Conservation (phyloP, 2,113 vertebrate species). For the Hippopotamus amphibius region DNA sequence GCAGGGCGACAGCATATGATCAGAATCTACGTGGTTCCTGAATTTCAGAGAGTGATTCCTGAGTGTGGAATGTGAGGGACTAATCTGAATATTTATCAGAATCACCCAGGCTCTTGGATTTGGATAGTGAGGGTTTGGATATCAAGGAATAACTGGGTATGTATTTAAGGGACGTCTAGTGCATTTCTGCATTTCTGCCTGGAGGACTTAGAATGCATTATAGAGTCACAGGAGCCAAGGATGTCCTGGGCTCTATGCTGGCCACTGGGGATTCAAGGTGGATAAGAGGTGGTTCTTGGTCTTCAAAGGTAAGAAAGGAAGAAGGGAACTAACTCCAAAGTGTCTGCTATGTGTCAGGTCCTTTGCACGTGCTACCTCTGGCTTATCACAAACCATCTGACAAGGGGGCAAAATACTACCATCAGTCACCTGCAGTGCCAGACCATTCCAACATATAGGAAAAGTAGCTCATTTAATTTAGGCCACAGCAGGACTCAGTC, state of each 20-base stretch:
- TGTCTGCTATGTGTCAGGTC: neutral
- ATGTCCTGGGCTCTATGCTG: neutral
- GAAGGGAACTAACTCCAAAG: neutral
- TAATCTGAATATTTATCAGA: neutral
- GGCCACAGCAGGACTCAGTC: neutral
- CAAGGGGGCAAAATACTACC: neutral
- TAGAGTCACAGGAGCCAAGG: neutral
- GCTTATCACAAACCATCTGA: neutral
- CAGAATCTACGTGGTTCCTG: neutral
- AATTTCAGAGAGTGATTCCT: neutral
- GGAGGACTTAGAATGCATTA: neutral
- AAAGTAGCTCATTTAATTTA: neutral
- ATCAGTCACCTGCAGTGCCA: neutral
- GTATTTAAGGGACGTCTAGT: neutral
- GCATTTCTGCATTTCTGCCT: neutral
- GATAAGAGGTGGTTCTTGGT: neutral
- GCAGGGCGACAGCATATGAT: fast-evolving
- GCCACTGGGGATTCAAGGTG: too few species aligned
- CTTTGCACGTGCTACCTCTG: neutral
- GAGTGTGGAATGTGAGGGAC: neutral
- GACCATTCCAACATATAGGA: neutral
- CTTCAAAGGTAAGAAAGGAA: neutral
- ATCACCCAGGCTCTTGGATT: neutral
- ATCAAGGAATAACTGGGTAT: neutral
- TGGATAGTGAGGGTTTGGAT: too few species aligned